A percentile compares a stretch with the other conserved stretches of the same genome.
Conservation (phyloP, 2,113 vertebrate genomes). For the Cavia aperea region DNA sequence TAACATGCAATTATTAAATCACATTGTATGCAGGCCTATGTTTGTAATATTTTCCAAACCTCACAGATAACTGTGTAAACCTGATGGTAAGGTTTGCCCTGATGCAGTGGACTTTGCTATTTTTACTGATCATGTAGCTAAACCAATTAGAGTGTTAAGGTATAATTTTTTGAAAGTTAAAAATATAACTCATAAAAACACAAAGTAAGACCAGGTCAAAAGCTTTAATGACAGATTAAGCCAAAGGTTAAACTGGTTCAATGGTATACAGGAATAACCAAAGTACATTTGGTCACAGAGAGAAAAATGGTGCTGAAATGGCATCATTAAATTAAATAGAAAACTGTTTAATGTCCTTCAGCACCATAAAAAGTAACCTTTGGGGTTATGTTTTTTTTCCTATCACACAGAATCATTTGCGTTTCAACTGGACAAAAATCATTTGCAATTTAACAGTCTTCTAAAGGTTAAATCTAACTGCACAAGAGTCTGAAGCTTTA, state of each 20-base stretch:
- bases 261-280: background rate
- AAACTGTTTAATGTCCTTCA: background rate
- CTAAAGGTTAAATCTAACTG: conserved; percentile 42
- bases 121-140: background rate
- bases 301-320: background rate
- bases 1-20: background rate
- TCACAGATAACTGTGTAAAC: background rate
- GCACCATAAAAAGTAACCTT: conserved; percentile 20
- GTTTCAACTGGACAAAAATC: conserved; percentile 47
- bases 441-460: conserved; percentile 45
- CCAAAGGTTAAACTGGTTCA: background rate
- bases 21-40: background rate
- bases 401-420: conserved; percentile 27
- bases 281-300: background rate
- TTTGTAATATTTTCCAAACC: background rate
- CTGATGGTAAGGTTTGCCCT: background rate
- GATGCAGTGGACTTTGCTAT: background rate
- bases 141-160: background rate
- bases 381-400: conserved; percentile 35
- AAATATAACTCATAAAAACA: conserved; percentile 1
- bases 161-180: conserved; percentile 27
- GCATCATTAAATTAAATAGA: conserved; percentile 15
- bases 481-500: conserved; percentile 2
- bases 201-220: background rate
- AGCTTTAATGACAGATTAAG: background rate